Percentiles rank a stretch among this genome's conserved stretches.
Conservation (phyloP, 2,888 invertebrate genomes). For the Pasiphila rectangulata region DNA sequence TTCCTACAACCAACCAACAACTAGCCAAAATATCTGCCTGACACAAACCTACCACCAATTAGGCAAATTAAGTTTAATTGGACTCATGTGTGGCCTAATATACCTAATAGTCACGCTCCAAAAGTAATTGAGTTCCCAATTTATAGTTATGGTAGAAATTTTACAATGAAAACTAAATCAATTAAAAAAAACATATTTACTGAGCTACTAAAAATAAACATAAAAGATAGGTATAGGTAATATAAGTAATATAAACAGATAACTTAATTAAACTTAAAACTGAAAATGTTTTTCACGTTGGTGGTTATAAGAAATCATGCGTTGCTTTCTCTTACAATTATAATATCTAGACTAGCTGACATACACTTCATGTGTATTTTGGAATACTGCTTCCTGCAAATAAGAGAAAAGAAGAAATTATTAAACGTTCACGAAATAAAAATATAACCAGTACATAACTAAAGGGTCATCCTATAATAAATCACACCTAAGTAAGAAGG, state of each 20-base stretch:
- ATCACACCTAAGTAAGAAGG: no score
- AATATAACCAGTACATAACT: neutral
- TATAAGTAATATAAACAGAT: constrained; percentile 45
- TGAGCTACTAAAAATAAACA: constrained; percentile 30
- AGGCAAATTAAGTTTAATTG: constrained; percentile 5
- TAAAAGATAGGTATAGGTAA: constrained; percentile 35
- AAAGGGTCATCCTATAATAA: no score
- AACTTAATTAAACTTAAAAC: constrained; percentile 67
- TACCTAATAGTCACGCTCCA: neutral
- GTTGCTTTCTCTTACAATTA: constrained; percentile 72
- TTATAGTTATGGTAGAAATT: constrained; percentile 9
- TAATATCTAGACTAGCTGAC: constrained; percentile 61
- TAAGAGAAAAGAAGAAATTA: constrained; percentile 48
- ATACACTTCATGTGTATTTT: constrained; percentile 78
- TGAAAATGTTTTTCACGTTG: constrained; percentile 58
- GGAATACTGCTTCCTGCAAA: constrained; percentile 79
- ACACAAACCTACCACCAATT: neutral
- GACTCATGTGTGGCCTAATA: neutral
- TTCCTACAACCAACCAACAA: constrained; percentile 36
- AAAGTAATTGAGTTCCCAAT: neutral
- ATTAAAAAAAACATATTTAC: constrained; percentile 30
- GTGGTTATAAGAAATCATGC: constrained; percentile 67
- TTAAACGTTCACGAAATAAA: constrained; percentile 16
- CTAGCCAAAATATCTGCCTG: constrained; percentile 6
- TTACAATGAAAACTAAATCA: constrained; percentile 37